Evolutionary conservation across 2,797 vertebrate genomes (phyloP).

Genomic region (Premnoplex brunnescens): DNA sequence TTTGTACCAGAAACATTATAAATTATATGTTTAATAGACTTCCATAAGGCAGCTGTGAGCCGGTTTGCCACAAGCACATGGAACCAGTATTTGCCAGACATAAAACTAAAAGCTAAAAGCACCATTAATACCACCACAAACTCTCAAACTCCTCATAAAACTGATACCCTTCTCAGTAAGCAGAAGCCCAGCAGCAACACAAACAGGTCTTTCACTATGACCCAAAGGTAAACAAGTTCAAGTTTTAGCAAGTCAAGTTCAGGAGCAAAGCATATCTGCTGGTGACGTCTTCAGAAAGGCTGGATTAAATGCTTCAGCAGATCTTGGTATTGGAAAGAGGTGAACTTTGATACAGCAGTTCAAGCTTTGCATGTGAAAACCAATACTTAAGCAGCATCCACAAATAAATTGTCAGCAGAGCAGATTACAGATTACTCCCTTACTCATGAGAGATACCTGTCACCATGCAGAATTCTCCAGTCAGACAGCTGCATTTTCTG

Average conservation of each 20-base stretch:
- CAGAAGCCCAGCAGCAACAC: constrained; percentile 1
- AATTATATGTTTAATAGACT: constrained; percentile 15
- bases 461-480: not conserved
- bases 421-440: not conserved
- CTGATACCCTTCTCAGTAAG: not conserved
- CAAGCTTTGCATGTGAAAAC: not conserved
- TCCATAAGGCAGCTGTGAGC: not conserved
- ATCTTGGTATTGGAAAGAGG: not conserved
- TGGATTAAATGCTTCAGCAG: not conserved
- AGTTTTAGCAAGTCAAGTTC: not conserved
- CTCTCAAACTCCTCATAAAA: not conserved
- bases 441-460: not conserved
- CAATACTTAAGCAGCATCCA: not conserved
- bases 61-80: constrained; percentile 14
- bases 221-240: not conserved
- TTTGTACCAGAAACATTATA: constrained; percentile 2
- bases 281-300: not conserved
- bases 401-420: not conserved
- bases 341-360: not conserved
- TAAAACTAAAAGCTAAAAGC: not conserved
- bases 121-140: not conserved
- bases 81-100: not conserved
- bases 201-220: not conserved
- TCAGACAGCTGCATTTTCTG: not conserved
- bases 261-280: not conserved